These are phyloP conservation scores for Epistrophe grossulariae DNA, from an alignment of 2,888 invertebrate genomes.

Conservation along the genomic window DNA sequence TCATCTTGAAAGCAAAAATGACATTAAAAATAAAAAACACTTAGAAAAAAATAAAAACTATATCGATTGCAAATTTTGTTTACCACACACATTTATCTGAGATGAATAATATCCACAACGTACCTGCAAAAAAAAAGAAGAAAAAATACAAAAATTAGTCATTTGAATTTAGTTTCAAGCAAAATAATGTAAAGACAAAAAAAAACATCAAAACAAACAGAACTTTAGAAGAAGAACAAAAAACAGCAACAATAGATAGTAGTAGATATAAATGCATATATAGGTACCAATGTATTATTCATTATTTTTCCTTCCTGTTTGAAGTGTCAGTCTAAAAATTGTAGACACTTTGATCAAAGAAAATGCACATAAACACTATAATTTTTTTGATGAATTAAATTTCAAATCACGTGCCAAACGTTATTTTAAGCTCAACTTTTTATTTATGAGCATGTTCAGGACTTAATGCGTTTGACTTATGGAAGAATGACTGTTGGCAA, in stretches of 20 bases:
- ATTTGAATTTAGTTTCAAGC: conserved; percentile 30
- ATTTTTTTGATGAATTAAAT: conserved; percentile 58
- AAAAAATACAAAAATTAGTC: conserved; percentile 37
- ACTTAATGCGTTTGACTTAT: conserved; percentile 69
- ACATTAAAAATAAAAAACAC: conserved; percentile 41
- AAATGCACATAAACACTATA: not conserved
- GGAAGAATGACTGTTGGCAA: not conserved
- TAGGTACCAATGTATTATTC: not conserved
- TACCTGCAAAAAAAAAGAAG: conserved; percentile 58
- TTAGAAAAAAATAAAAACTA: conserved; percentile 16
- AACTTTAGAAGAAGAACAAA: conserved; percentile 18
- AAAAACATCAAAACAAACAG: conserved; percentile 40
- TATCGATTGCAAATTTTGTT: conserved; percentile 36
- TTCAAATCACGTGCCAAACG: conserved; percentile 69
- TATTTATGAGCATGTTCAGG: conserved; percentile 66
- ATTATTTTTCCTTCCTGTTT: conserved; percentile 36
- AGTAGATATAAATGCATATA: too few relatives aligned
- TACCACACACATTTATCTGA: conserved; percentile 13
- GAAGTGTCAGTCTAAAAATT: conserved; percentile 24
- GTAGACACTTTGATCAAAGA: conserved; percentile 17
- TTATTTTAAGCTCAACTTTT: conserved; percentile 60
- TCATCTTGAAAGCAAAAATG: conserved; percentile 19
- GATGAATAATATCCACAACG: conserved; percentile 44
- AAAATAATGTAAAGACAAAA: not conserved
- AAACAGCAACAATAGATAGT: not conserved